A percentile compares a stretch with the other conserved stretches of the same genome.
These are phyloP conservation scores for Oceanodroma leucorhoa DNA, from an alignment of 2,797 vertebrate species.

Conservation along the genomic window DNA sequence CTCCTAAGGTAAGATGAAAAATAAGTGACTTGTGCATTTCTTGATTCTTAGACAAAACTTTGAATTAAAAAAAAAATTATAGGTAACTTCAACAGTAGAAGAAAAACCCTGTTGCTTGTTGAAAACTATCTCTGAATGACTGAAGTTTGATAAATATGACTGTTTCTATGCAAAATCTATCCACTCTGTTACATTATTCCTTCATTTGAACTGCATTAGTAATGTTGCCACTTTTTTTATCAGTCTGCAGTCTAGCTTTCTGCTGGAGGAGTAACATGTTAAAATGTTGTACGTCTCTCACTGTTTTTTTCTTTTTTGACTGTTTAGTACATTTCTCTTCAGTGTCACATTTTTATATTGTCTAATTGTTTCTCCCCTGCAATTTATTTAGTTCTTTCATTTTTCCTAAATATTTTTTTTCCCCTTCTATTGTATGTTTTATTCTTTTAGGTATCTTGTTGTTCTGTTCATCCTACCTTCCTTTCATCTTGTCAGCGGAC, in stretches of 20 bases:
- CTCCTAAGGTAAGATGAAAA: conserved; percentile 88
- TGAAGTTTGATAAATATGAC: not conserved
- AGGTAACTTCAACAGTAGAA: not conserved
- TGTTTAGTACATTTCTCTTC: not conserved
- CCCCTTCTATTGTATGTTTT: not conserved
- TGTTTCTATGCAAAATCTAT: not conserved
- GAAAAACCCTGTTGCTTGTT: not conserved
- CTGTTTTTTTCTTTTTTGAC: not conserved
- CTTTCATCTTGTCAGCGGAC: not conserved
- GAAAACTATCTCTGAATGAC: not conserved
- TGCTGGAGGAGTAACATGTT: not conserved
- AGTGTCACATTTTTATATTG: not conserved
- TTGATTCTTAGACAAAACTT: not conserved
- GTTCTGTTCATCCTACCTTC: not conserved
- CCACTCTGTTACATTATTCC: not conserved
- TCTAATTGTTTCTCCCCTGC: not conserved
- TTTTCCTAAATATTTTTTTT: not conserved
- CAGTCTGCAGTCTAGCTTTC: not conserved
- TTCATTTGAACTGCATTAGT: not conserved
- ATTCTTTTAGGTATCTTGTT: not conserved
- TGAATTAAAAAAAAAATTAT: not conserved
- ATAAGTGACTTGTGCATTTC: not conserved
- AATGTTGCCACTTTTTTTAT: not conserved
- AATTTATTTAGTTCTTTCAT: not conserved
- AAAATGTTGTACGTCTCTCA: not conserved